Evolutionary conservation across 1,140 invertebrate genomes (phyloP), one percentile per base, ranked within the genome.

Genomic region (Daktulosphaira vitifoliae): DNA sequence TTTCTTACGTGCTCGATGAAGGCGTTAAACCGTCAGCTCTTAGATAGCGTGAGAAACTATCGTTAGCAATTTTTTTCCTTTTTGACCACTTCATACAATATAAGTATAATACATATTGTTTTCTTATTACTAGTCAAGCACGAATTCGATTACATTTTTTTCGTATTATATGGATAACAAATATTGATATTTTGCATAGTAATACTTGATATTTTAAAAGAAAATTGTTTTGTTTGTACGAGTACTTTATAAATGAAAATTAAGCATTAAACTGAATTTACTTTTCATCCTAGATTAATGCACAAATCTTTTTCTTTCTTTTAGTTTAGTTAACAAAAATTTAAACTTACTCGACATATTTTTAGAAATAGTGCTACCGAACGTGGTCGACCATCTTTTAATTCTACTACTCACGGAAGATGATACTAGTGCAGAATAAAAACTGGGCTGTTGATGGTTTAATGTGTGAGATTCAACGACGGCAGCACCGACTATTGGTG

Each of bases 351-450:
- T 23, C 15, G 56, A 39, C 39, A 9, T 6, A 39, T 62, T 62
- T 16, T 62, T 62, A 23, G 20, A 44, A 23, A 9, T 7, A 38
- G 56, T 16, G n/a, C 26, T 62, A 16, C 56, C 56, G 42, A 62
- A 62, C 56, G 56, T 62, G 23, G 56, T 62, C 38, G 56, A 62
- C 56, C 56, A 62, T 6, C 56, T 46, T 25, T 62, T 62, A 39
- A 20, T 44, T 25, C 56, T 26, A 11, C 22, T n/a, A 3, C 13
- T 13, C 29, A 39, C 6, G 22, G 42, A 8, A 23, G 56, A 3
- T 18, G 56, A 3, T 1, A 11, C 6, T 39, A 39, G 1, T 5
- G 16, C 33, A n/a, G 8, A 18, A 1, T 2, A 26, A 39, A 22
- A 25, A 23, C 23, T 33, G 39, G 29, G 29, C 39, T 4, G n/a